A percentile compares a stretch with the other conserved stretches of the same genome.
Evolutionary conservation across 2,797 vertebrate species (phyloP).

Genomic region (Cheirogaleus major): DNA sequence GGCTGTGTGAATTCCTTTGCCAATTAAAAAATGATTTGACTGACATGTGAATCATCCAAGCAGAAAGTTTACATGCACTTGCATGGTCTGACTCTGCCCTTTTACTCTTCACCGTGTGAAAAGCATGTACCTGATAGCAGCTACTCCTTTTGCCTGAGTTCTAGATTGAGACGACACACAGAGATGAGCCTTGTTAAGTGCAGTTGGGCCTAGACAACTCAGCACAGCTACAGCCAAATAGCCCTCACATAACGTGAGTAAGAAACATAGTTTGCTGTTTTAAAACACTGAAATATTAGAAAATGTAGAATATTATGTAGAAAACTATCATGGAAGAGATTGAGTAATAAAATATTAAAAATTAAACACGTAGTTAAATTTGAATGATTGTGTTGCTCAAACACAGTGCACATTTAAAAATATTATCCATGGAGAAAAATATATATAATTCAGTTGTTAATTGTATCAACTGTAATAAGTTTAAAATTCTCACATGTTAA

Average conservation of each 20-base stretch:
- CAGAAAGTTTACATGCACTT: not conserved
- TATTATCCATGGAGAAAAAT: not conserved
- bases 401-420: not conserved
- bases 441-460: not conserved
- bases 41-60: not conserved
- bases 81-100: not conserved
- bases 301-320: too few relatives aligned
- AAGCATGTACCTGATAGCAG: not conserved
- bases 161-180: not conserved
- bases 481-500: not conserved
- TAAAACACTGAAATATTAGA: not conserved
- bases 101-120: not conserved
- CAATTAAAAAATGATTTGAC: not conserved
- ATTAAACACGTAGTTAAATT: not conserved
- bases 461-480: not conserved
- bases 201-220: not conserved
- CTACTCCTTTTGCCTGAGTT: not conserved
- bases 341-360: conserved; percentile 13
- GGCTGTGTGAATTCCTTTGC: not conserved
- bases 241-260: not conserved
- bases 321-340: not conserved
- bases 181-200: not conserved
- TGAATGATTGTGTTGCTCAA: not conserved
- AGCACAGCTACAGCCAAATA: not conserved
- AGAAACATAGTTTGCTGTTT: not conserved